Percentiles rank a stretch among this genome's conserved stretches.
These are phyloP conservation scores for Danaus chrysippus DNA, from an alignment of 2,888 invertebrate species.

Conservation along the genomic window DNA sequence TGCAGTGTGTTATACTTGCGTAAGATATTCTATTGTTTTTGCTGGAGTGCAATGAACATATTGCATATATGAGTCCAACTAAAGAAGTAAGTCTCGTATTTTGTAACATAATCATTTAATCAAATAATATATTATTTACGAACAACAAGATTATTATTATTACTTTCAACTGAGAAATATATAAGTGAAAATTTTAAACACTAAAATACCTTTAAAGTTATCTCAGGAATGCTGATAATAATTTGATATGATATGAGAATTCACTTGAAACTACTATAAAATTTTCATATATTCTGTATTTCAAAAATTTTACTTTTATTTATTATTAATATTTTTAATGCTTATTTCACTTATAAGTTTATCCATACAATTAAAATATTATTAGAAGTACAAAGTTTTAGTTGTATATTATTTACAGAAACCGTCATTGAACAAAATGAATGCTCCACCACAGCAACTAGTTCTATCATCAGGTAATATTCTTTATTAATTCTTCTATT, in stretches of 20 bases:
- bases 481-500: conserved; percentile 4
- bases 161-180: no score
- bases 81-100: conserved; percentile 26
- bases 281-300: not conserved
- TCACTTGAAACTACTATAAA: not conserved
- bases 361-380: no score
- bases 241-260: not conserved
- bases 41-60: conserved; percentile 44
- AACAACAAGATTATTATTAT: not conserved
- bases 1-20: conserved; percentile 51
- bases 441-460: conserved; percentile 60
- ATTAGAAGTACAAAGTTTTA: no score
- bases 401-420: conserved; percentile 15
- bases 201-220: not conserved
- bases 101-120: conserved; percentile 1
- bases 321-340: no score
- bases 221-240: conserved; percentile 4
- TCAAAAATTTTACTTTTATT: not conserved
- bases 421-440: conserved; percentile 30
- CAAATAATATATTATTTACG: conserved; percentile 11
- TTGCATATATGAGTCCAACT: conserved; percentile 28
- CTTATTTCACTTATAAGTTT: no score
- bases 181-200: no score
- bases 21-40: conserved; percentile 43
- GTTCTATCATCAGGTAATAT: conserved; percentile 64